Conservation (phyloP, 2,888 invertebrate genomes). For the Eumerus sabulonum region DNA sequence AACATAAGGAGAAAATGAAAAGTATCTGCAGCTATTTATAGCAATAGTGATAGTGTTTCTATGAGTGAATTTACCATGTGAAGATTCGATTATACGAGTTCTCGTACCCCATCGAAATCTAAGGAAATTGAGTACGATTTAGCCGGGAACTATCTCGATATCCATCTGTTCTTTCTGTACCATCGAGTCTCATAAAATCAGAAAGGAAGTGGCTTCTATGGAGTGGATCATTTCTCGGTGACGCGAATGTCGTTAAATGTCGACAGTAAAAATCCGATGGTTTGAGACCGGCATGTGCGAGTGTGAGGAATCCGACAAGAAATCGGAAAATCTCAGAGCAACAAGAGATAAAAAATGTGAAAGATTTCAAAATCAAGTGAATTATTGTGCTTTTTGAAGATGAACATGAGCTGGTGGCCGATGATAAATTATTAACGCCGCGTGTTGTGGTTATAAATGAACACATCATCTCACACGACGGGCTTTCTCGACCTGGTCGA, state of each 20-base stretch:
- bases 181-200: neutral
- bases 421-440: conserved; percentile 36
- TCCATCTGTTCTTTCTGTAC: no score
- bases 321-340: neutral
- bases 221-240: conserved; percentile 37
- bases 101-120: no score
- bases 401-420: conserved; percentile 8
- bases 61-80: no score
- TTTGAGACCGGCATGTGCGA: conserved; percentile 1
- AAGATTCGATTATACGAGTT: no score
- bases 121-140: no score
- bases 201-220: conserved; percentile 1
- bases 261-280: conserved; percentile 39
- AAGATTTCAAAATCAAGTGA: conserved; percentile 46
- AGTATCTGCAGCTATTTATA: no score
- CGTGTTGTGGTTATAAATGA: conserved; percentile 20
- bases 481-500: neutral
- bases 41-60: no score
- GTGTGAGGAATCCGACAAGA: neutral
- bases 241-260: conserved; percentile 36
- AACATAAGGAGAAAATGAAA: no score
- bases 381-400: conserved; percentile 26
- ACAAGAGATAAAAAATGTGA: no score
- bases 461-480: neutral
- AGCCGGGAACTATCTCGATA: no score